These are phyloP conservation scores for Pseudoatta argentina DNA, from an alignment of 1,140 invertebrate genomes.

Conservation along the genomic window DNA sequence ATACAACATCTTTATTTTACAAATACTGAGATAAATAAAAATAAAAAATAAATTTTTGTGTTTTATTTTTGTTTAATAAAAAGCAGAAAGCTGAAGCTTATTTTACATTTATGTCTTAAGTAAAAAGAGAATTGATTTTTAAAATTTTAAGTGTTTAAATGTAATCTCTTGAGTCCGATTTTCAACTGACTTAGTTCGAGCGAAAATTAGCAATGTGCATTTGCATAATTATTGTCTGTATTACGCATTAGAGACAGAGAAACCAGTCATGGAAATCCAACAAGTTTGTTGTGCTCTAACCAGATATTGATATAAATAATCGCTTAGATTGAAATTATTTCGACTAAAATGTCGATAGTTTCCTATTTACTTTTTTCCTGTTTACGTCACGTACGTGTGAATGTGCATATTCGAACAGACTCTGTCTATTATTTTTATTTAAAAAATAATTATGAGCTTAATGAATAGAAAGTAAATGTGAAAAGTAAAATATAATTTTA, in stretches of 20 bases:
- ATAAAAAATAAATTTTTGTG: background rate
- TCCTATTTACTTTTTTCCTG: background rate
- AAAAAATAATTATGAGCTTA: background rate
- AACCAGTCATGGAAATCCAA: background rate
- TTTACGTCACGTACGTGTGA: background rate
- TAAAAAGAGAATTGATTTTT: background rate
- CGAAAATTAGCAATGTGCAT: background rate
- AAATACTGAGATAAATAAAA: background rate
- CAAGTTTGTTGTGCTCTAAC: background rate
- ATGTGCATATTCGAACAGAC: background rate
- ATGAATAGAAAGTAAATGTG: background rate
- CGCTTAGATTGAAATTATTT: constrained; percentile 30
- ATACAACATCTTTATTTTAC: background rate
- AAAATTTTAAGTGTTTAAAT: background rate
- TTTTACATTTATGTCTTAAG: background rate
- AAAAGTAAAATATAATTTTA: background rate
- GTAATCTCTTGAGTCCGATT: background rate
- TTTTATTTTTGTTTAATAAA: background rate
- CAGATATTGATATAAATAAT: background rate
- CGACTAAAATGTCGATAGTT: background rate
- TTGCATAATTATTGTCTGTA: constrained; percentile 15
- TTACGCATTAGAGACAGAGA: background rate
- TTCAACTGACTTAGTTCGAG: background rate
- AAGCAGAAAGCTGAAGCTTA: background rate
- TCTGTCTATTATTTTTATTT: background rate